Conservation (phyloP, 2,113 vertebrate genomes). For the Petrocephalus zakoni region DNA sequence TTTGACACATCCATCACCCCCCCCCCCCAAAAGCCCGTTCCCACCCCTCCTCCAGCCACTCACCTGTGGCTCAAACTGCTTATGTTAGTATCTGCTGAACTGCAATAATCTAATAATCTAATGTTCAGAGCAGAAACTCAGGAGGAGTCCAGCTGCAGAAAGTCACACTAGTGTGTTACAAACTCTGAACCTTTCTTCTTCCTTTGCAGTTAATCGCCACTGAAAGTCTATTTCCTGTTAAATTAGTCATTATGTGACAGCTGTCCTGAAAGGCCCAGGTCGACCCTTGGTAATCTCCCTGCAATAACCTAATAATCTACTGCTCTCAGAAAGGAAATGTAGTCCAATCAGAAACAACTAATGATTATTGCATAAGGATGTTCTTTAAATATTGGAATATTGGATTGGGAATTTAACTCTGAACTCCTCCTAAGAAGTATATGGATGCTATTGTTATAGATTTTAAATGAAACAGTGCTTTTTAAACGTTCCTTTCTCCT, state of each 20-base stretch:
- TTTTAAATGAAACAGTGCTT: background rate
- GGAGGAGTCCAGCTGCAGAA: background rate
- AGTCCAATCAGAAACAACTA: conserved; percentile 5
- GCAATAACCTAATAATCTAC: background rate
- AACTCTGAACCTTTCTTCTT: background rate
- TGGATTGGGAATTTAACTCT: background rate
- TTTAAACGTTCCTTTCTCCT: background rate
- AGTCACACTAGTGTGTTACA: background rate
- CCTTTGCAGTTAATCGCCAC: background rate
- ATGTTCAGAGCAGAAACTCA: background rate
- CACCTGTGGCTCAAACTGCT: conserved; percentile 32
- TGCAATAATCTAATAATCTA: conserved; percentile 42
- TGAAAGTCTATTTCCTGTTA: background rate
- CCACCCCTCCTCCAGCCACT: conserved; percentile 34
- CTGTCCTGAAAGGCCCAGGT: background rate
- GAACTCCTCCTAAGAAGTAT: background rate
- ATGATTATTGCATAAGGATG: background rate
- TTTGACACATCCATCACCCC: conserved; percentile 42
- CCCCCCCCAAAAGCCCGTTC: background rate
- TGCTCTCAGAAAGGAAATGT: conserved; percentile 37
- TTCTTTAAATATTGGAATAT: too few species aligned
- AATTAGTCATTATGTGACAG: background rate
- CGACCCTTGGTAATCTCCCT: background rate
- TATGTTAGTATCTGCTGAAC: conserved; percentile 39
- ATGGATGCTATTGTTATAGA: background rate